phyloP scores from a whole-genome alignment of 1,140 invertebrate genomes.

The Zelostemma sp. region DNA sequence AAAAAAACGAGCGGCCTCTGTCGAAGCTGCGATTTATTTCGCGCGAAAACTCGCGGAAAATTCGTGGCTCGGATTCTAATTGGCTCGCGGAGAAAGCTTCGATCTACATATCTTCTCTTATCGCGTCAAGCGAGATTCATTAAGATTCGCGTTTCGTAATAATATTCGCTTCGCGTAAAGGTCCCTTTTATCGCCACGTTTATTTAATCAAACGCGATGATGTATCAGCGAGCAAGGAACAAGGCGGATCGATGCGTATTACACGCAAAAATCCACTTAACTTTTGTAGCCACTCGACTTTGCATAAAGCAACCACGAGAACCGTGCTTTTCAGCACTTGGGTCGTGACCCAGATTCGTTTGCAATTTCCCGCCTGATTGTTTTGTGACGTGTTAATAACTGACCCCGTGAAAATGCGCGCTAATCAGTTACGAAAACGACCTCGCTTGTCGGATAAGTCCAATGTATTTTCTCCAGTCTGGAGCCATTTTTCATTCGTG shows the following conservation, averaged over 20 bases:
- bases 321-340: slow-evolving; percentile 19
- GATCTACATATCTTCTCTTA: too few relatives aligned
- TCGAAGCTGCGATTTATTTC: slow-evolving; percentile 31
- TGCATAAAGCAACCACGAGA: slow-evolving; percentile 33
- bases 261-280: slow-evolving; percentile 41
- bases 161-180: too few relatives aligned
- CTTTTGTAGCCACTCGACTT: slow-evolving; percentile 19
- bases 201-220: slow-evolving; percentile 44
- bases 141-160: too few relatives aligned
- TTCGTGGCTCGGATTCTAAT: neutral
- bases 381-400: slow-evolving; percentile 39
- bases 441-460: slow-evolving; percentile 12
- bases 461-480: neutral
- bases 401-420: slow-evolving; percentile 13
- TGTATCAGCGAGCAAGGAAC: slow-evolving; percentile 24
- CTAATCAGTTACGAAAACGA: slow-evolving; percentile 18
- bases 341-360: slow-evolving; percentile 40
- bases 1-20: slow-evolving; percentile 9
- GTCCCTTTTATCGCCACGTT: slow-evolving; percentile 35
- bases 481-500: too few relatives aligned
- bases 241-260: slow-evolving; percentile 35
- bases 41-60: neutral
- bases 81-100: slow-evolving; percentile 3
- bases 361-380: slow-evolving; percentile 31
- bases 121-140: too few relatives aligned